These are phyloP conservation scores for Ophion obscuratus DNA, from an alignment of 2,888 invertebrate genomes.

Conservation along the genomic window DNA sequence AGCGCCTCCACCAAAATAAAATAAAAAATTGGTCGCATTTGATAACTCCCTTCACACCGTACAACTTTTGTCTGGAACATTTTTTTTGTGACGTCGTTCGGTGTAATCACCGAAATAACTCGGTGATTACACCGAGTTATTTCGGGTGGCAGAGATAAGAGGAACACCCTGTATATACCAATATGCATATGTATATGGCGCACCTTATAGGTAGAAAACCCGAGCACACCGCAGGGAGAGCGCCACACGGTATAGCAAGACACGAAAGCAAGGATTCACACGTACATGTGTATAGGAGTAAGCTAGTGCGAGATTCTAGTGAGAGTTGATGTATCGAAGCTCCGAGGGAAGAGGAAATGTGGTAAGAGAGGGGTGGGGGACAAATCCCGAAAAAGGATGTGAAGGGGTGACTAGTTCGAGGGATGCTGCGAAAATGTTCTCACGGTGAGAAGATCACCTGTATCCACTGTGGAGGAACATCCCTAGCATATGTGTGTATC, in stretches of 20 bases:
- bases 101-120: too few species aligned
- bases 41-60: too few species aligned
- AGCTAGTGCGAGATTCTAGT: conserved; percentile 63
- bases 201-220: conserved; percentile 66
- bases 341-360: conserved; percentile 57
- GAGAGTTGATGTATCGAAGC: conserved; percentile 54
- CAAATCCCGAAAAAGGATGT: conserved; percentile 68
- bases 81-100: too few species aligned
- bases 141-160: too few species aligned
- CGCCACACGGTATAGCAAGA: conserved; percentile 19
- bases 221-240: conserved; percentile 40
- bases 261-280: conserved; percentile 11
- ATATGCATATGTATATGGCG: conserved; percentile 34
- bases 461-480: conserved; percentile 74
- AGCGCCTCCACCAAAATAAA: too few species aligned
- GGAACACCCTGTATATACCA: neutral
- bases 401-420: conserved; percentile 77
- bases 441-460: conserved; percentile 82
- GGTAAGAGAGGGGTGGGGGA: conserved; percentile 60
- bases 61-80: too few species aligned
- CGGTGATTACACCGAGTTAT: too few species aligned
- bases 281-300: conserved; percentile 13
- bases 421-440: conserved; percentile 83
- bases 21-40: too few species aligned
- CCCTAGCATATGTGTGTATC: conserved; percentile 28